Percentiles rank a stretch among this genome's conserved stretches.
Conservation (phyloP, 1,140 invertebrate species). For the Pseudomyrmex cubaensis region DNA sequence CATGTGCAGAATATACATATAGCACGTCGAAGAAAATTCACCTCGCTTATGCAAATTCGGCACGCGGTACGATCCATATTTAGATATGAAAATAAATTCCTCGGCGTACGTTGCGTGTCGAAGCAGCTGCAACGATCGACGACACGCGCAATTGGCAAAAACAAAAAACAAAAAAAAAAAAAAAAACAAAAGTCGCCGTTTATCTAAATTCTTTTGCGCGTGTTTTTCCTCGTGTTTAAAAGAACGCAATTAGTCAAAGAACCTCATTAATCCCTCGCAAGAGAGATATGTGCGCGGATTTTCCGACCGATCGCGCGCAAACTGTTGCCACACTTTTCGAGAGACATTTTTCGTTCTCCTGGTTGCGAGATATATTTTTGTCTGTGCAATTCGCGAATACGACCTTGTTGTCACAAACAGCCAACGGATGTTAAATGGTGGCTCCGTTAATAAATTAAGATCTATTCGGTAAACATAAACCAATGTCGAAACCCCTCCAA, state of each 20-base stretch:
- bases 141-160: slow-evolving; percentile 20
- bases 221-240: neutral
- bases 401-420: slow-evolving; percentile 12
- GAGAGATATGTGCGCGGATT: neutral
- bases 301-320: neutral
- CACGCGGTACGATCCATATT: slow-evolving; percentile 33
- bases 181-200: neutral
- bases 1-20: neutral
- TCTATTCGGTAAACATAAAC: slow-evolving; percentile 4
- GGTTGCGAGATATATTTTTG: neutral
- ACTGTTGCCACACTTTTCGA: neutral
- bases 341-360: neutral
- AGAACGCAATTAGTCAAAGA: neutral
- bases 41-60: slow-evolving; percentile 41
- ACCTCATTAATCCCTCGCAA: too few relatives aligned
- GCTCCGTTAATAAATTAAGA: slow-evolving; percentile 39
- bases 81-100: slow-evolving; percentile 51
- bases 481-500: slow-evolving; percentile 29
- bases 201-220: neutral
- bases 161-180: too few relatives aligned
- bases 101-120: neutral
- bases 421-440: slow-evolving; percentile 7
- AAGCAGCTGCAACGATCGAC: slow-evolving; percentile 29
- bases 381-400: neutral
- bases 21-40: slow-evolving; percentile 23